These are phyloP conservation scores for Sarcophaga rosellei DNA, from an alignment of 2,888 invertebrate genomes.

Conservation along the genomic window DNA sequence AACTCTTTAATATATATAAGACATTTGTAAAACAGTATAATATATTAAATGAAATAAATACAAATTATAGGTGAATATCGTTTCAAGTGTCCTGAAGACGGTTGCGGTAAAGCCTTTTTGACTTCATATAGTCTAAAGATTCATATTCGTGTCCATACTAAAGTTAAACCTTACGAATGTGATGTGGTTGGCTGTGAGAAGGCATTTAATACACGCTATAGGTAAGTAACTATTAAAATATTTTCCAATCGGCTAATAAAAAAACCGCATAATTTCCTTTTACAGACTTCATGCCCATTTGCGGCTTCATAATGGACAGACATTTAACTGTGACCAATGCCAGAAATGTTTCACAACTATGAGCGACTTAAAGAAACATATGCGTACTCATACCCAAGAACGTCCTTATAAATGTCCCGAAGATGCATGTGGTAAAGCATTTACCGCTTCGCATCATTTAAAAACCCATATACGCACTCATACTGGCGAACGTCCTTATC, in stretches of 20 bases:
- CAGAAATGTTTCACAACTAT: slow-evolving; percentile 95
- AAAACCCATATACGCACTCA: slow-evolving; percentile 91
- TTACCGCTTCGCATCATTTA: slow-evolving; percentile 96
- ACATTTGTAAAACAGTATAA: too few species aligned
- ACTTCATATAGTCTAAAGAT: slow-evolving; percentile 97
- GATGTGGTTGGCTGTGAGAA: slow-evolving; percentile 91
- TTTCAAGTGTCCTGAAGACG: slow-evolving; percentile 93
- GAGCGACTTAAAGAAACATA: slow-evolving; percentile 96
- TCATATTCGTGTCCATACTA: slow-evolving; percentile 96
- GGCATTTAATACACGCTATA: slow-evolving; percentile 96
- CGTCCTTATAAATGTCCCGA: slow-evolving; percentile 92
- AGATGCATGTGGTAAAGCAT: slow-evolving; percentile 94
- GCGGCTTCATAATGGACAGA: slow-evolving; percentile 95
- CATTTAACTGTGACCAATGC: slow-evolving; percentile 95
- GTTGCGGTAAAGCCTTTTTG: slow-evolving; percentile 95
- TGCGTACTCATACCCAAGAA: slow-evolving; percentile 95
- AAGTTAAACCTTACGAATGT: slow-evolving; percentile 95
- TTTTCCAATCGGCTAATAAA: not conserved
- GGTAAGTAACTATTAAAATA: slow-evolving; percentile 81
- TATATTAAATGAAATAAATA: too few species aligned
- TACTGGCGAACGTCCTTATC: slow-evolving; percentile 90
- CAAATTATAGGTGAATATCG: slow-evolving; percentile 91
- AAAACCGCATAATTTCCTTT: slow-evolving; percentile 1
- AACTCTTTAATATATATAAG: too few species aligned
- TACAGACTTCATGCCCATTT: slow-evolving; percentile 91